Conservation (phyloP, 2,797 vertebrate genomes). For the Poeciliopsis gracilis region DNA sequence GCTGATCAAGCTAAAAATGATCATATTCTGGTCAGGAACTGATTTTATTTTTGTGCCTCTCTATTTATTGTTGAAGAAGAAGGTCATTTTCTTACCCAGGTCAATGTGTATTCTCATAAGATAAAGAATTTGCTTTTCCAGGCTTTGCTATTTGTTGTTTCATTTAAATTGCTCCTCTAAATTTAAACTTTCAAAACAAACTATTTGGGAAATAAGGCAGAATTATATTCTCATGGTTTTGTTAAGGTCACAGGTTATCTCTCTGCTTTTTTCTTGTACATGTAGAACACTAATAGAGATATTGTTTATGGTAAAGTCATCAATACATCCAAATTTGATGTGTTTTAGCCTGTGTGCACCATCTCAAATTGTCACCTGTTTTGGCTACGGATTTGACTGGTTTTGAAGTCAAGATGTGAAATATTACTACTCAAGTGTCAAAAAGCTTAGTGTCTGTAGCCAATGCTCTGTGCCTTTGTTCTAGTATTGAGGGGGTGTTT, state of each 20-base stretch:
- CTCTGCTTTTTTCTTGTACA: conserved; percentile 20
- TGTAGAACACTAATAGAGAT: conserved; percentile 1
- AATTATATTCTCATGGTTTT: conserved; percentile 77
- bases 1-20: not conserved
- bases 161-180: conserved; percentile 78
- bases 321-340: conserved; percentile 14
- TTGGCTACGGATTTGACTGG: conserved; percentile 54
- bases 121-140: conserved; percentile 71
- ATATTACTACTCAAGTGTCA: conserved; percentile 76
- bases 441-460: conserved; percentile 68
- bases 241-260: conserved; percentile 61
- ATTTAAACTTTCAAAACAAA: conserved; percentile 83
- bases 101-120: conserved; percentile 48
- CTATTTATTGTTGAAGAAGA: conserved; percentile 28
- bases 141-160: conserved; percentile 77
- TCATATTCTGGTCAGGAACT: not conserved
- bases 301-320: not conserved
- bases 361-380: conserved; percentile 57
- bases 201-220: conserved; percentile 75
- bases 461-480: conserved; percentile 75
- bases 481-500: conserved; percentile 77
- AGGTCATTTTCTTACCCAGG: conserved; percentile 50
- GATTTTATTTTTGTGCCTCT: conserved; percentile 3
- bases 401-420: conserved; percentile 72
- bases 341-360: conserved; percentile 21